Evolutionary conservation across 2,113 vertebrate genomes (phyloP).

Genomic region (Baryphthengus martii): DNA sequence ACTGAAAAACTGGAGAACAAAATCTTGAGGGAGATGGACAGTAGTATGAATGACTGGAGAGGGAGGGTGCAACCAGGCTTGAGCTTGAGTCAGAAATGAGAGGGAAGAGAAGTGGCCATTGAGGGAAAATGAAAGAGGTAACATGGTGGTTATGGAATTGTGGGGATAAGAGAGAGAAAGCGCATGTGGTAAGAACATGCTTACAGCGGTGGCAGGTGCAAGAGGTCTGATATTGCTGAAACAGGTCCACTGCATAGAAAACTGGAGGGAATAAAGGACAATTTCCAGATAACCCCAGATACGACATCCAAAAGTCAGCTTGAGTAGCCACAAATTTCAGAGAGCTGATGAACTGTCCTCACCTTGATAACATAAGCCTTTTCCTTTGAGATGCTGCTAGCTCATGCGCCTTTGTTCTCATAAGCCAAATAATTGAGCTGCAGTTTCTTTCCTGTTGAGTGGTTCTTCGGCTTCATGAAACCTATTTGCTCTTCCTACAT

Average conservation of each 20-base stretch:
- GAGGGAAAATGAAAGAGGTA: not conserved
- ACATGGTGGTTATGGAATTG: too few relatives aligned
- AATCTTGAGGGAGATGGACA: not conserved
- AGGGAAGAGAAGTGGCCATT: not conserved
- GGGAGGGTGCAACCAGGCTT: not conserved
- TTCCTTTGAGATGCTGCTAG: not conserved
- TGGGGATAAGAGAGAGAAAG: not conserved
- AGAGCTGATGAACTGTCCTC: not conserved
- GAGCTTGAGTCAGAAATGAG: not conserved
- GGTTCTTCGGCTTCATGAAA: not conserved
- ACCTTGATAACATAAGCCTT: not conserved
- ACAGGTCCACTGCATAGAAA: not conserved
- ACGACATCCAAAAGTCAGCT: not conserved
- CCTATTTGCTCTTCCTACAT: not conserved
- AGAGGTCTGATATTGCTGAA: not conserved
- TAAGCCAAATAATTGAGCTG: not conserved
- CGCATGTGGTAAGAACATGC: not conserved
- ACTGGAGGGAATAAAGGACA: not conserved
- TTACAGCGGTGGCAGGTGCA: not conserved
- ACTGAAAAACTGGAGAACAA: not conserved
- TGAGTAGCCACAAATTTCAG: not conserved
- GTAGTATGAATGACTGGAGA: not conserved
- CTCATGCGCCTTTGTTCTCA: not conserved
- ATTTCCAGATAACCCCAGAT: not conserved
- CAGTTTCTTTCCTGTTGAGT: not conserved